phyloP scores from a whole-genome alignment of 2,797 vertebrate genomes.

The Aulostomus chinensis region DNA sequence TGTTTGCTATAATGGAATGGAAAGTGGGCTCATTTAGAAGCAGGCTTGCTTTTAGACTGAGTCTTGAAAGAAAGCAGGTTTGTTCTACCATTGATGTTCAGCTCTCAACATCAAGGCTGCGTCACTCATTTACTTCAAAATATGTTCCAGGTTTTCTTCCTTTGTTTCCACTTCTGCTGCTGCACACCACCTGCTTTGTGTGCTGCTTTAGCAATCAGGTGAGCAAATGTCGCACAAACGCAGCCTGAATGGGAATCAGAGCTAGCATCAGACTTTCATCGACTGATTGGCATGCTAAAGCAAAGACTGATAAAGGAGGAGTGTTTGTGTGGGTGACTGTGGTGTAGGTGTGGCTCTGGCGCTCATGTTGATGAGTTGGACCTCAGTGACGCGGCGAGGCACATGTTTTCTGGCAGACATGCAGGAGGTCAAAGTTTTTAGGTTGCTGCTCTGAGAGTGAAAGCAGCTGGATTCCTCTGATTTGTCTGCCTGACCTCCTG shows the following conservation, averaged over 20 bases:
- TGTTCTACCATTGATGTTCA: slow-evolving; percentile 27
- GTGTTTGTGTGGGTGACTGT: slow-evolving; percentile 20
- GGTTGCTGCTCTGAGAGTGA: slow-evolving; percentile 7
- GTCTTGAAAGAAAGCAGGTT: slow-evolving; percentile 18
- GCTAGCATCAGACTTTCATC: slow-evolving; percentile 21
- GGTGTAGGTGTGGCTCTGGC: slow-evolving; percentile 26
- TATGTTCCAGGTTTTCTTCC: slow-evolving; percentile 51
- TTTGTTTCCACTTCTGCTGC: slow-evolving; percentile 11
- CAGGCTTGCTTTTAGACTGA: slow-evolving; percentile 39
- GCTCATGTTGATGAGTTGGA: slow-evolving; percentile 21
- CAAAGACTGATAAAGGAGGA: slow-evolving; percentile 16
- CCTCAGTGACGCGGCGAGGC: slow-evolving; percentile 39
- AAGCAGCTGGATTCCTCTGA: slow-evolving; percentile 37
- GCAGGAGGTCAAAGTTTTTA: slow-evolving; percentile 15
- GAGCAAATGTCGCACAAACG: slow-evolving; percentile 43
- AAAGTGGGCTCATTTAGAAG: slow-evolving; percentile 30
- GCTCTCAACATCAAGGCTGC: slow-evolving; percentile 40
- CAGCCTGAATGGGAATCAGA: slow-evolving; percentile 31
- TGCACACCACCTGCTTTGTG: slow-evolving; percentile 67
- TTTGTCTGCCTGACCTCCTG: slow-evolving; percentile 15
- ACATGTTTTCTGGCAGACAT: slow-evolving; percentile 44
- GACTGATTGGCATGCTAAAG: slow-evolving; percentile 20
- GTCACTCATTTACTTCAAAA: slow-evolving; percentile 18
- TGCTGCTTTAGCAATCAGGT: slow-evolving; percentile 70
- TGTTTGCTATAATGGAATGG: slow-evolving; percentile 40